Evolutionary conservation across 2,797 vertebrate genomes (phyloP).

Genomic region (Pachyuromys duprasi): DNA sequence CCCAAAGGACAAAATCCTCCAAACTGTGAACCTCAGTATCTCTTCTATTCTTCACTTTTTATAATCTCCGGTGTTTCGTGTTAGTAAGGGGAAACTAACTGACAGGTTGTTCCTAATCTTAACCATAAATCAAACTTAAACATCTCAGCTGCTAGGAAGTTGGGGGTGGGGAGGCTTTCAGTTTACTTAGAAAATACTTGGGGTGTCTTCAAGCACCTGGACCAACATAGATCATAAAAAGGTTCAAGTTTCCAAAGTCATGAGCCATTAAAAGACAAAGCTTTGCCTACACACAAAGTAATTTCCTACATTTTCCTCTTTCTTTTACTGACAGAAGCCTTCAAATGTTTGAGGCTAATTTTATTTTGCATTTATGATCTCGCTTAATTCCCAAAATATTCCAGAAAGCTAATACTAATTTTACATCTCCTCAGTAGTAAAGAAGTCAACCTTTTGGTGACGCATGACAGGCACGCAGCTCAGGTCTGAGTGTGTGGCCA

Average conservation of each 20-base stretch:
- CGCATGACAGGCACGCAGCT: too few species aligned
- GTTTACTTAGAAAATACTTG: neutral
- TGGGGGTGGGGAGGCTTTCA: fast-evolving
- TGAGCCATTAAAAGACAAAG: neutral
- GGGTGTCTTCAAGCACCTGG: neutral
- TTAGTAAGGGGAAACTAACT: neutral
- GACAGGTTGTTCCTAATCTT: neutral
- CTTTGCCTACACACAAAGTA: neutral
- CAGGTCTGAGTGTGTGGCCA: neutral
- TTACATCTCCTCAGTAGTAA: neutral
- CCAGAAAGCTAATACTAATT: neutral
- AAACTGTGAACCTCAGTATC: neutral
- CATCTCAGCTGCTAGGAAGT: neutral
- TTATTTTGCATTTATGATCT: neutral
- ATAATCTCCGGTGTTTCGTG: neutral
- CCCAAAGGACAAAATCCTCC: neutral
- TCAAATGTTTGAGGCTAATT: neutral
- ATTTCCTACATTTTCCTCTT: neutral
- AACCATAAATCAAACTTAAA: neutral
- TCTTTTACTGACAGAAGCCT: neutral
- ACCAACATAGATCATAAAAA: neutral
- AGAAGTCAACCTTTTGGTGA: neutral
- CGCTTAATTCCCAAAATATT: neutral
- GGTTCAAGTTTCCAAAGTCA: neutral
- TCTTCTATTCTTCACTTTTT: neutral